phyloP scores from a whole-genome alignment of 2,113 vertebrate species.

The Lota lota region DNA sequence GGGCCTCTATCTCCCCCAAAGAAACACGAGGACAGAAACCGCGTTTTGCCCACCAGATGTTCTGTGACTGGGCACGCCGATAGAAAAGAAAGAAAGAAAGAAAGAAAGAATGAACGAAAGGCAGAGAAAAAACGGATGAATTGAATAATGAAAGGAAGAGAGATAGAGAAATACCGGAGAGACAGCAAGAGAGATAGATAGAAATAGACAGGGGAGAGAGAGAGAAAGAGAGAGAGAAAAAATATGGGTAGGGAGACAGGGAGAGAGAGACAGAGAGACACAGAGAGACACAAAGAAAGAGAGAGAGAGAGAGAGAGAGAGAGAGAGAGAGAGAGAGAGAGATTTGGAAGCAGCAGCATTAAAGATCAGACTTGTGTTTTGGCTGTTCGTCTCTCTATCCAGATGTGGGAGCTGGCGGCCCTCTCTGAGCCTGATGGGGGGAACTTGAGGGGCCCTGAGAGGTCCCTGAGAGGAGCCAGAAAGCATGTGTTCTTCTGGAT shows the following conservation, averaged over 20 bases:
- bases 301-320: too few species aligned
- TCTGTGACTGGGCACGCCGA: constrained; percentile 65
- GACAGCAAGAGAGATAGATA: constrained; percentile 1
- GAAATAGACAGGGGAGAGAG: too few species aligned
- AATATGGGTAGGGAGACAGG: constrained; percentile 3
- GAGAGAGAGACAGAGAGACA: constrained; percentile 2
- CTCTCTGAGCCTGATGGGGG: constrained; percentile 42
- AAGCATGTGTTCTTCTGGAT: constrained; percentile 47
- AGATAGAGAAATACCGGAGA: not conserved
- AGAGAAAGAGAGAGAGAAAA: not conserved
- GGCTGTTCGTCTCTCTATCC: constrained; percentile 59
- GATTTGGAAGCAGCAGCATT: constrained; percentile 36
- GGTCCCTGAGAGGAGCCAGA: constrained; percentile 39
- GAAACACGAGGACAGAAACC: constrained; percentile 68
- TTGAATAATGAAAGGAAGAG: constrained; percentile 9
- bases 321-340: constrained; percentile 3
- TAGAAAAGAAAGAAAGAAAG: too few species aligned
- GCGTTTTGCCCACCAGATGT: constrained; percentile 76
- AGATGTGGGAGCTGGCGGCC: constrained; percentile 64
- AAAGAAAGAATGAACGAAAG: constrained; percentile 49
- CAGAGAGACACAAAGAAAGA: too few species aligned
- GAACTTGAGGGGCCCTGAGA: constrained; percentile 35
- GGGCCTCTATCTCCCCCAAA: constrained; percentile 68
- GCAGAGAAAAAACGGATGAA: constrained; percentile 16
- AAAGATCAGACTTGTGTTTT: constrained; percentile 52